phyloP scores from a whole-genome alignment of 2,888 invertebrate genomes.

The Osmoderma eremita region DNA sequence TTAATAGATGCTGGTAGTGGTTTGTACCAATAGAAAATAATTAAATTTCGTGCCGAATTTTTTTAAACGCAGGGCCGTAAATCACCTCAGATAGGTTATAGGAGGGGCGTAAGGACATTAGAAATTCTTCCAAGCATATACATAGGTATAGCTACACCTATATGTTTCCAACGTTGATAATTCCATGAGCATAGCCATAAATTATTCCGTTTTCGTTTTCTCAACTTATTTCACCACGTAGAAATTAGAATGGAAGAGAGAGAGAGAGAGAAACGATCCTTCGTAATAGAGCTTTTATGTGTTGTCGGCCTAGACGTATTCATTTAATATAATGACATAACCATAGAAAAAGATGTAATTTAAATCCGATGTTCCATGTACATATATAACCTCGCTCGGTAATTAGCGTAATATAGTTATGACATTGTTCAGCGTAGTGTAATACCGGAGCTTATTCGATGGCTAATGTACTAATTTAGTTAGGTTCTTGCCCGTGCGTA shows the following conservation, averaged over 20 bases:
- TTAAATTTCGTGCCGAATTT: slow-evolving; percentile 11
- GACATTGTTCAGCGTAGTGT: too few relatives aligned
- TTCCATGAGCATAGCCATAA: slow-evolving; percentile 19
- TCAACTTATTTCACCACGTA: neutral
- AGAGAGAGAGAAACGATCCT: slow-evolving; percentile 1
- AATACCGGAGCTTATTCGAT: too few relatives aligned
- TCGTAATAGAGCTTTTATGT: slow-evolving; percentile 17
- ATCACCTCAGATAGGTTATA: slow-evolving; percentile 2
- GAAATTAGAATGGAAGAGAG: slow-evolving; percentile 12
- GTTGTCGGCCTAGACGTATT: neutral
- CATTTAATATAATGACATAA: slow-evolving; percentile 2
- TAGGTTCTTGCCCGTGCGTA: too few relatives aligned
- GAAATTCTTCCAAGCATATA: slow-evolving; percentile 3
- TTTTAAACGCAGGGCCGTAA: neutral
- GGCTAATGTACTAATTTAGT: too few relatives aligned
- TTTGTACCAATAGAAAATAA: slow-evolving; percentile 13
- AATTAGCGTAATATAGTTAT: slow-evolving; percentile 6
- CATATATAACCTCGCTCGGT: neutral
- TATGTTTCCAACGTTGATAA: slow-evolving; percentile 17
- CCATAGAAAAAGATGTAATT: slow-evolving; percentile 19
- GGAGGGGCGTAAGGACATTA: slow-evolving; percentile 7
- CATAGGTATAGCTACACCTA: neutral
- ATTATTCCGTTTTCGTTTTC: slow-evolving; percentile 26
- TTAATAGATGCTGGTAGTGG: too few relatives aligned
- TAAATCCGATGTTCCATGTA: neutral